A percentile compares a stretch with the other conserved stretches of the same genome.
Evolutionary conservation across 1,140 invertebrate genomes (phyloP).

Genomic region (Pseudomyrmex pallidus): DNA sequence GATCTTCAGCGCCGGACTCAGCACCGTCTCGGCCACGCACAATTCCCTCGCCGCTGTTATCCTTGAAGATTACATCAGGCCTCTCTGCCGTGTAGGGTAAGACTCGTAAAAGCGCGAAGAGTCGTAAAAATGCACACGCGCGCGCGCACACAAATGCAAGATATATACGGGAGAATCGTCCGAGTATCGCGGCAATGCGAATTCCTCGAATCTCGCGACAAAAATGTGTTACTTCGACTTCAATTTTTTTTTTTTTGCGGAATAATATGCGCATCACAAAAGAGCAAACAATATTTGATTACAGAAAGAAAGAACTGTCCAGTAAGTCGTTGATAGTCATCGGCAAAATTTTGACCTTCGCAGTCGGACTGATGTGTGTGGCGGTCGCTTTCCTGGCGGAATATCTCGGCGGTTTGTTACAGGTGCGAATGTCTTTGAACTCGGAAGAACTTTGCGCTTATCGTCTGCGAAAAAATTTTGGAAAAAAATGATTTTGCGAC

Average conservation of each 20-base stretch:
- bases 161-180: background rate
- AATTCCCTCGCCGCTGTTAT: slow-evolving; percentile 94
- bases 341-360: slow-evolving; percentile 87
- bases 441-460: no score
- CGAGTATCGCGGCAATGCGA: background rate
- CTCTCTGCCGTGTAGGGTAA: slow-evolving; percentile 71
- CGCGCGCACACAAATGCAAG: no score
- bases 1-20: slow-evolving; percentile 90
- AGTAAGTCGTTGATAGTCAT: slow-evolving; percentile 64
- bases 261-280: background rate
- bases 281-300: slow-evolving; percentile 12
- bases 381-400: slow-evolving; percentile 90
- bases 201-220: background rate
- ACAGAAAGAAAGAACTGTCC: slow-evolving; percentile 65
- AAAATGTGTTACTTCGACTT: no score
- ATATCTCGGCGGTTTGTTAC: slow-evolving; percentile 90
- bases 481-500: no score
- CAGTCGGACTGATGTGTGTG: slow-evolving; percentile 89
- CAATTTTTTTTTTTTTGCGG: no score
- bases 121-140: slow-evolving; percentile 38
- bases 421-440: slow-evolving; percentile 77
- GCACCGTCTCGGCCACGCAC: slow-evolving; percentile 93
- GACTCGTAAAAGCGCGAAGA: slow-evolving; percentile 54
- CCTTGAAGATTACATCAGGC: slow-evolving; percentile 92
- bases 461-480: no score